These are phyloP conservation scores for Isaurus tuberculatus DNA, from an alignment of 92 coral and sea anemone genomes.

Conservation along the genomic window DNA sequence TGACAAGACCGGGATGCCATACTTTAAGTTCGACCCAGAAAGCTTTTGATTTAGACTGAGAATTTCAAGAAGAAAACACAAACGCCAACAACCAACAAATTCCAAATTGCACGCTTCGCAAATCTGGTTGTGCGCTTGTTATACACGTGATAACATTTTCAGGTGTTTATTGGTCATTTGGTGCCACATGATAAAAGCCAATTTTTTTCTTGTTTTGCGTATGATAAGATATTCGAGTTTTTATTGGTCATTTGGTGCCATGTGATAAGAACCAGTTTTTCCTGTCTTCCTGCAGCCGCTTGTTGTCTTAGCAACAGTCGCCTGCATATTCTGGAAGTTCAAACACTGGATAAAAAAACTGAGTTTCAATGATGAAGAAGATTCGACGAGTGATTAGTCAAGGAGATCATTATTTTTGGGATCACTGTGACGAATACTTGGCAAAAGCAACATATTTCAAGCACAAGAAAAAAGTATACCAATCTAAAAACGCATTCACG, in stretches of 20 bases:
- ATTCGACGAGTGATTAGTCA: background rate
- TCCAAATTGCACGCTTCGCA: background rate
- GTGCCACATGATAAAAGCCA: background rate
- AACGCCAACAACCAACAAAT: background rate
- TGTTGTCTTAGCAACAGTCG: conserved; percentile 16
- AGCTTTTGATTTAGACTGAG: background rate
- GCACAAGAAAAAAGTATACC: conserved; percentile 13
- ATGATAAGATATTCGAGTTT: background rate
- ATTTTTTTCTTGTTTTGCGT: background rate
- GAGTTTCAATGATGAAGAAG: background rate
- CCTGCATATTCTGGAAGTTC: no score
- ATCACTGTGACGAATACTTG: conserved; percentile 13
- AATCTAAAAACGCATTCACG: background rate
- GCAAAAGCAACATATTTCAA: background rate
- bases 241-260: conserved; percentile 11
- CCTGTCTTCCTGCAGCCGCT: no score
- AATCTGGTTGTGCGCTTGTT: background rate
- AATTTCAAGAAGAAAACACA: background rate
- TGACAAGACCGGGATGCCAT: background rate
- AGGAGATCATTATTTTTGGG: background rate
- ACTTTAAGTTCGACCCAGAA: background rate
- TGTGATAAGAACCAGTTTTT: conserved; percentile 8
- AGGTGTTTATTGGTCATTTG: background rate
- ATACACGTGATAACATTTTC: background rate
- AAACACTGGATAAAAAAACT: background rate